Percentiles rank a stretch among this genome's conserved stretches.
These are phyloP conservation scores for Cyphomyrus discorhynchus DNA, from an alignment of 2,113 vertebrate species.

Conservation along the genomic window DNA sequence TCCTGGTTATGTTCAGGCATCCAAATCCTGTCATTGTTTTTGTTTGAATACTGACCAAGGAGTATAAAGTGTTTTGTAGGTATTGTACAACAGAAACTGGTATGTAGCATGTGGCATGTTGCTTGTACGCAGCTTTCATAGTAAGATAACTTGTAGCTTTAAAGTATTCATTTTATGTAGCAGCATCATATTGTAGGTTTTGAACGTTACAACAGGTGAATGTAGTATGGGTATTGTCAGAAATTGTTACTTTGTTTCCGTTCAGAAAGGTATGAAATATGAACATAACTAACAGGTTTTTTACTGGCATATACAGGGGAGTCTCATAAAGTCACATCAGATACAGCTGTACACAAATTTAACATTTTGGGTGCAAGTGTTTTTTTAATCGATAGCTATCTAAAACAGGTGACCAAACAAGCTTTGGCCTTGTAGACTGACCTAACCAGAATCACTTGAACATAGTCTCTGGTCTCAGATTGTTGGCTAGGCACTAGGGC, in stretches of 20 bases:
- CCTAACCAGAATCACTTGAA: neutral
- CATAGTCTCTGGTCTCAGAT: neutral
- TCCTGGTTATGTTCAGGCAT: neutral
- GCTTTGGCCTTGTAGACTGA: neutral
- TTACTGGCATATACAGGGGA: neutral
- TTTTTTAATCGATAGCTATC: slow-evolving; percentile 24
- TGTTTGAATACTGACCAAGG: neutral
- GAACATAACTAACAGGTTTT: neutral
- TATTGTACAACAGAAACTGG: slow-evolving; percentile 10
- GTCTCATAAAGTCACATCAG: neutral
- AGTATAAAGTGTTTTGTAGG: neutral
- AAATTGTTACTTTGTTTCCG: slow-evolving; percentile 21
- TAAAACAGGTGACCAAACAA: slow-evolving; percentile 43
- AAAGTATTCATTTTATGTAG: slow-evolving; percentile 22
- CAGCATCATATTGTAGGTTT: slow-evolving; percentile 20
- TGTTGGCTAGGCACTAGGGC: neutral
- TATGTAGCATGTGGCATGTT: slow-evolving; percentile 4
- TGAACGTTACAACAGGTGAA: slow-evolving; percentile 40
- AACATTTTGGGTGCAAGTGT: neutral
- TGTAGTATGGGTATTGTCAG: slow-evolving; percentile 18
- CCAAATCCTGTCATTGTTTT: neutral
- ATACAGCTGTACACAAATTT: neutral
- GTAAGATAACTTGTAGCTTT: slow-evolving; percentile 47
- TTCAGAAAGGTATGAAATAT: slow-evolving; percentile 7
- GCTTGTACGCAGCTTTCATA: slow-evolving; percentile 20